Percentiles rank a stretch among this genome's conserved stretches.
These are phyloP conservation scores for Idaea straminata DNA, from an alignment of 2,888 invertebrate species.

Conservation along the genomic window DNA sequence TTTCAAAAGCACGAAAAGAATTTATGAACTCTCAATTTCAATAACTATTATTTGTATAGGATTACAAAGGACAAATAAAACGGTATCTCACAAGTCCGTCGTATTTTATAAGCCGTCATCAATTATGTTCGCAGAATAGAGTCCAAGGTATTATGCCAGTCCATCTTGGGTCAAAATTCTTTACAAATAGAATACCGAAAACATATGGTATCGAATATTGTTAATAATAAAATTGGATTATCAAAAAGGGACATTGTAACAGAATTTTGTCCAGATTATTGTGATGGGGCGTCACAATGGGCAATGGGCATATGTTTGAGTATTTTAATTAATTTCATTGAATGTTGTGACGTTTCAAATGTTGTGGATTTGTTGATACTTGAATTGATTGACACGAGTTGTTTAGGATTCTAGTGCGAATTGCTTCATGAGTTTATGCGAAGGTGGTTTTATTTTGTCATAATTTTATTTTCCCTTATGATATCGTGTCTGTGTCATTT, in stretches of 20 bases:
- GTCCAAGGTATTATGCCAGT: slow-evolving; percentile 3
- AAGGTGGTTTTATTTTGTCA: no score
- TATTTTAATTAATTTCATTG: neutral
- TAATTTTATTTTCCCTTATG: no score
- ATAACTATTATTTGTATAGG: slow-evolving; percentile 40
- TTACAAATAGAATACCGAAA: neutral
- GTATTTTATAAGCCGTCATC: slow-evolving; percentile 64
- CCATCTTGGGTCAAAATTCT: slow-evolving; percentile 1
- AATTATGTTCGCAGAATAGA: slow-evolving; percentile 54
- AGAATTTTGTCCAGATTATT: neutral
- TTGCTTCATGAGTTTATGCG: neutral
- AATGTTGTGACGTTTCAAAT: slow-evolving; percentile 4
- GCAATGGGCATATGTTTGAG: neutral
- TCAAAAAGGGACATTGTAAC: slow-evolving; percentile 1
- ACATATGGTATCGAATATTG: slow-evolving; percentile 6
- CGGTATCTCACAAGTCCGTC: slow-evolving; percentile 46
- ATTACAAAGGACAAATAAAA: slow-evolving; percentile 59
- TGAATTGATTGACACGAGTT: neutral
- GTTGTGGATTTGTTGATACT: slow-evolving; percentile 4
- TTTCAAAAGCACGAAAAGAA: slow-evolving; percentile 14
- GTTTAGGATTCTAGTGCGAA: neutral
- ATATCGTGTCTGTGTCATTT: no score
- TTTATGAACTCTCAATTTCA: slow-evolving; percentile 38
- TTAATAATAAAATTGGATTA: slow-evolving; percentile 10
- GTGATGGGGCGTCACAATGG: neutral